Conservation (phyloP, 1,140 invertebrate genomes). For the Drosophila ficusphila region DNA sequence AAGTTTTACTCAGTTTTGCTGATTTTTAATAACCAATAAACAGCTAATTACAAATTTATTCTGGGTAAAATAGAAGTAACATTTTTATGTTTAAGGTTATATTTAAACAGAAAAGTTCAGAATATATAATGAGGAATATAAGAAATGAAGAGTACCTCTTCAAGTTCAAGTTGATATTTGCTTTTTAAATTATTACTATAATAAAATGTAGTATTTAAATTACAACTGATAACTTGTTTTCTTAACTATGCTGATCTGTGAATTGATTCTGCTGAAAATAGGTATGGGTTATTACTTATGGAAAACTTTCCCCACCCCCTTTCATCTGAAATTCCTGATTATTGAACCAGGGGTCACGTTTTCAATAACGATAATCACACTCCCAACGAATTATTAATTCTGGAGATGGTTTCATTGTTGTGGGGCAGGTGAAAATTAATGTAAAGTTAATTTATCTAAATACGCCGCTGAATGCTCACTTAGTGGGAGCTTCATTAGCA, state of each 20-base stretch:
- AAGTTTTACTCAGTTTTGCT: not conserved
- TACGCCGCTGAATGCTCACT: conserved; percentile 6
- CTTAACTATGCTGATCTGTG: not conserved
- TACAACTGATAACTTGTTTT: not conserved
- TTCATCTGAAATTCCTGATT: not conserved
- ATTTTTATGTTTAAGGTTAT: too few species aligned
- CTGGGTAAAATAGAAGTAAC: too few species aligned
- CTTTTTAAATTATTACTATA: not conserved
- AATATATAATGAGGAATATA: too few species aligned
- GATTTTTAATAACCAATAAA: not conserved
- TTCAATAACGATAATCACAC: conserved; percentile 6
- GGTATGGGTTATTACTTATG: not conserved
- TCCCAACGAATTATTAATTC: conserved; percentile 30
- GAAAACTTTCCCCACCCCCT: too few species aligned
- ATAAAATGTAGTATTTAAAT: not conserved
- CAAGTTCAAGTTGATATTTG: not conserved
- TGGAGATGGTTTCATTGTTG: conserved; percentile 11
- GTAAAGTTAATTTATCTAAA: conserved; percentile 14
- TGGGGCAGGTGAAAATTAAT: conserved; percentile 20
- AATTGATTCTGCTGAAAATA: not conserved
- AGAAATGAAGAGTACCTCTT: too few species aligned
- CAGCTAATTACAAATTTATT: too few species aligned
- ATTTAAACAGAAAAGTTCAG: too few species aligned
- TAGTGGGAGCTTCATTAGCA: conserved; percentile 39
- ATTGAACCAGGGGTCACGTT: conserved; percentile 14